Conservation (phyloP, 2,888 invertebrate species). For the Pardosa pseudoannulata region DNA sequence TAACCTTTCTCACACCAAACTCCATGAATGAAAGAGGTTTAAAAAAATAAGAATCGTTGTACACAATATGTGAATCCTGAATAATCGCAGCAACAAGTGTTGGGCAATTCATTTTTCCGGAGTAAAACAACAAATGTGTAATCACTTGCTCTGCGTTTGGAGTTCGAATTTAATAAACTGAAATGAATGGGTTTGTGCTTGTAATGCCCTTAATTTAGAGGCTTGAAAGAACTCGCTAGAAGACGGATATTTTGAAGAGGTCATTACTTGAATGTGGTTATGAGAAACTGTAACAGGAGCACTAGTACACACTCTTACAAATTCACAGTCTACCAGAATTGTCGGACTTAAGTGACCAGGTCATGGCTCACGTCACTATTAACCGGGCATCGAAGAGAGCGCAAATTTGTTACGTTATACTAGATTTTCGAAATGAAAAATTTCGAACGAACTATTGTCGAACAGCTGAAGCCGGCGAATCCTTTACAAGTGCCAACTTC, state of each 20-base stretch:
- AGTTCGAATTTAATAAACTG: neutral
- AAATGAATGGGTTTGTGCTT: too few relatives aligned
- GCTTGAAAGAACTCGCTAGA: too few relatives aligned
- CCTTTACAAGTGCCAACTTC: neutral
- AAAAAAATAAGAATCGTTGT: too few relatives aligned
- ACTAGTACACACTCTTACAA: neutral
- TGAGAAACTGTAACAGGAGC: neutral
- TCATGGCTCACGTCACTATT: neutral
- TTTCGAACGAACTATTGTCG: slow-evolving; percentile 35
- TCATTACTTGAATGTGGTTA: neutral
- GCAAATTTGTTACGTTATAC: slow-evolving; percentile 41
- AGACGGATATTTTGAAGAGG: too few relatives aligned
- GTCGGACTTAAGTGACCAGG: neutral
- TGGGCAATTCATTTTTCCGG: too few relatives aligned
- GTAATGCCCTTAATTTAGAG: too few relatives aligned
- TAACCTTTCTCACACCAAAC: neutral
- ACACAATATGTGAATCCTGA: too few relatives aligned
- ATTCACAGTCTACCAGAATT: neutral
- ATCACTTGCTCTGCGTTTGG: neutral
- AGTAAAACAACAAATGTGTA: neutral
- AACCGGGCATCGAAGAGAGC: neutral
- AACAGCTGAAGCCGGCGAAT: slow-evolving; percentile 3
- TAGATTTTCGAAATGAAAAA: slow-evolving; percentile 45
- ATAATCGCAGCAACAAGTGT: too few relatives aligned
- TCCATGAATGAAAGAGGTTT: too few relatives aligned